These are phyloP conservation scores for Actinemys pallida DNA, from an alignment of 2,113 vertebrate genomes.

Conservation along the genomic window DNA sequence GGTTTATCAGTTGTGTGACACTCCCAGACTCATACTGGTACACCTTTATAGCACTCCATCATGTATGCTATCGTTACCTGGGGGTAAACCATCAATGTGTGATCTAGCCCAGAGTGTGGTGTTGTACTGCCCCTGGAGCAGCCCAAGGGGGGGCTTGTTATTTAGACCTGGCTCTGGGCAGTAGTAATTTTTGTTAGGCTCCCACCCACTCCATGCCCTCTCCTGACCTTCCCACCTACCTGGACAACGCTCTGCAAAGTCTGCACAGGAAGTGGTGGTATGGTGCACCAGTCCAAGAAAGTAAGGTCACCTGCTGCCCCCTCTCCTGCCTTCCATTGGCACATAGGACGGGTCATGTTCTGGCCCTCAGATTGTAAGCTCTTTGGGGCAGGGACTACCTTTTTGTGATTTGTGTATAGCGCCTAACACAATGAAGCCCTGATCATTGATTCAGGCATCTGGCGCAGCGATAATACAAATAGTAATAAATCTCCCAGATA, in stretches of 20 bases:
- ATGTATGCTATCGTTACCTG: not conserved
- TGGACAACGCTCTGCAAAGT: not conserved
- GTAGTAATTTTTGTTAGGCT: too few relatives aligned
- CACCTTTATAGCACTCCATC: too few relatives aligned
- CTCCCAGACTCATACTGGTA: not conserved
- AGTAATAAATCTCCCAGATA: not conserved
- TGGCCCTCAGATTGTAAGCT: too few relatives aligned
- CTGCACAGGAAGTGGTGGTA: too few relatives aligned
- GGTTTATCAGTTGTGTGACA: not conserved
- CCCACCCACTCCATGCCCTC: not conserved
- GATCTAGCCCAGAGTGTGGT: too few relatives aligned
- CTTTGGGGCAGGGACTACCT: not conserved
- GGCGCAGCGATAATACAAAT: not conserved
- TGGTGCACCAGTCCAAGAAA: too few relatives aligned
- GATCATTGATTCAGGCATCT: too few relatives aligned
- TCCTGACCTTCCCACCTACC: not conserved
- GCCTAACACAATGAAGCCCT: not conserved
- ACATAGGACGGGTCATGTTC: too few relatives aligned
- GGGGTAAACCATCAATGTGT: too few relatives aligned
- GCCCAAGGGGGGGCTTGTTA: not conserved
- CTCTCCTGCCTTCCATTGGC: not conserved
- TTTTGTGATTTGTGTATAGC: not conserved
- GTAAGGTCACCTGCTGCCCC: not conserved
- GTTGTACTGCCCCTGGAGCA: too few relatives aligned
- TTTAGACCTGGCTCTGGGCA: not conserved